Conservation (phyloP, 2,888 invertebrate species). For the Pammene fasciana region DNA sequence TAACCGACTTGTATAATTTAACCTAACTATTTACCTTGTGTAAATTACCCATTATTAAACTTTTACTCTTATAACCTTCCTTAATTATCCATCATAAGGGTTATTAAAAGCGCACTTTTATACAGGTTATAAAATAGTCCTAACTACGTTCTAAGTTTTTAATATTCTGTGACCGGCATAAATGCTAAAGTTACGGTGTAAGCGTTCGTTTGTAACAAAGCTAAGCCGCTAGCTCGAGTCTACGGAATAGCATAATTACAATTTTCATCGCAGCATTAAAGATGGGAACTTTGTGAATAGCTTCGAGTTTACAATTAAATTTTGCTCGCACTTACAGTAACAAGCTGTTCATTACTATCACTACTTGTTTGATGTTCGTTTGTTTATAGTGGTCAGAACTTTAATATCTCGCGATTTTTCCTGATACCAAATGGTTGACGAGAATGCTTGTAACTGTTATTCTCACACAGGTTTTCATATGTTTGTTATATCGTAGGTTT, state of each 20-base stretch:
- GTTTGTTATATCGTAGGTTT: too few species aligned
- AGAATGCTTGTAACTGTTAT: too few species aligned
- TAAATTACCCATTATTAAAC: not conserved
- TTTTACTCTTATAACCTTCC: slow-evolving; percentile 7
- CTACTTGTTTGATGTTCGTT: slow-evolving; percentile 25
- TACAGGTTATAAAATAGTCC: slow-evolving; percentile 13
- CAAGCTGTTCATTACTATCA: slow-evolving; percentile 23
- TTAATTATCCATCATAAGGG: not conserved
- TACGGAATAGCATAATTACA: slow-evolving; percentile 45
- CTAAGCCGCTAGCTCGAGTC: slow-evolving; percentile 24
- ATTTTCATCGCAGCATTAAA: slow-evolving; percentile 45
- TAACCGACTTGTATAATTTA: not conserved
- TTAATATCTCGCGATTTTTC: not conserved
- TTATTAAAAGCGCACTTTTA: slow-evolving; percentile 9
- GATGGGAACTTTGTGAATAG: slow-evolving; percentile 33
- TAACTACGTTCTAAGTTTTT: slow-evolving; percentile 16
- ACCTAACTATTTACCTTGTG: too few species aligned
- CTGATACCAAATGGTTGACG: not conserved
- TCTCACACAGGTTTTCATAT: too few species aligned
- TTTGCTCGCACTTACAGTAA: slow-evolving; percentile 21
- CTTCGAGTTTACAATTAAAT: slow-evolving; percentile 36
- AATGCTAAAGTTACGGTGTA: slow-evolving; percentile 20
- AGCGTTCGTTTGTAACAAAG: slow-evolving; percentile 39
- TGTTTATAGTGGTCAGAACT: slow-evolving; percentile 8
- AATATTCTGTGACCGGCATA: slow-evolving; percentile 20